These are phyloP conservation scores for Hippocampus zosterae DNA, from an alignment of 2,113 vertebrate genomes.

Conservation along the genomic window DNA sequence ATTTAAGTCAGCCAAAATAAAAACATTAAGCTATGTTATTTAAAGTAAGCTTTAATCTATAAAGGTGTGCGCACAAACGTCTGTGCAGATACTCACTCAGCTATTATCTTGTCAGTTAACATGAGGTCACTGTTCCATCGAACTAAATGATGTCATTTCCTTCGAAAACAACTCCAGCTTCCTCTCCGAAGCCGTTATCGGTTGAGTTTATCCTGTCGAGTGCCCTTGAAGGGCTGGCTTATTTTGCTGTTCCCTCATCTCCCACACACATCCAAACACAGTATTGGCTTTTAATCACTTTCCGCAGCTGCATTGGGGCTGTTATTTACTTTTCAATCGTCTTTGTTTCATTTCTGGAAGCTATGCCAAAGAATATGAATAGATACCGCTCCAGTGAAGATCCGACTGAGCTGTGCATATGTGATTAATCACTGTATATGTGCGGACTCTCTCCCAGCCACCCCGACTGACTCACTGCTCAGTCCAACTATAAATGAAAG, in stretches of 20 bases:
- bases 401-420: conserved; percentile 14
- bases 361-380: conserved; percentile 8
- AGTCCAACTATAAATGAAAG: conserved; percentile 19
- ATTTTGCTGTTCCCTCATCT: conserved; percentile 14
- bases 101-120: conserved; percentile 60
- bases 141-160: conserved; percentile 64
- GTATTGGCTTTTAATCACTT: conserved; percentile 15
- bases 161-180: conserved; percentile 64
- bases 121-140: conserved; percentile 61
- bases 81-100: conserved; percentile 3
- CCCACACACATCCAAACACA: conserved; percentile 9
- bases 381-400: conserved; percentile 8
- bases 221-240: conserved; percentile 31
- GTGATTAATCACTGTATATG: conserved; percentile 14
- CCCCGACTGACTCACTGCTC: conserved; percentile 16
- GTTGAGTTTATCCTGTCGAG: conserved; percentile 47
- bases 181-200: conserved; percentile 53
- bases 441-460: conserved; percentile 19
- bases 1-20: conserved; percentile 13
- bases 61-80: conserved; percentile 6
- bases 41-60: conserved; percentile 24
- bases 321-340: conserved; percentile 7
- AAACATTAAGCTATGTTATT: conserved; percentile 7
- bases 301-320: conserved; percentile 12
- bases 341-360: conserved; percentile 14